Percentiles rank a stretch among this genome's conserved stretches.
Conservation (phyloP, 2,113 vertebrate species). For the Diadophis punctatus region DNA sequence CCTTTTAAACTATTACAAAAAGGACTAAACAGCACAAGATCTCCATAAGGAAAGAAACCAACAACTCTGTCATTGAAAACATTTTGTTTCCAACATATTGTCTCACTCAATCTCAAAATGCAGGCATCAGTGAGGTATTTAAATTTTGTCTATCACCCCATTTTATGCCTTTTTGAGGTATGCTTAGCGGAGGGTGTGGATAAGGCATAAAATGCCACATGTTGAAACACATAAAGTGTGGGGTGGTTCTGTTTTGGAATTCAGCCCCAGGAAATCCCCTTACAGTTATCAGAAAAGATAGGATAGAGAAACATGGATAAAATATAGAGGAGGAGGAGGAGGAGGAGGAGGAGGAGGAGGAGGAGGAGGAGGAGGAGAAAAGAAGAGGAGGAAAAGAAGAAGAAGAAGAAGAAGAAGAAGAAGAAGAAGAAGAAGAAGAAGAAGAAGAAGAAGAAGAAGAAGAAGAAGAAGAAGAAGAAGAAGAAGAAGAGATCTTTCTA, state of each 20-base stretch:
- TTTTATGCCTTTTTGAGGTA: background rate
- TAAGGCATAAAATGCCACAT: background rate
- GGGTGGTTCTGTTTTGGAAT: background rate
- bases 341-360: background rate
- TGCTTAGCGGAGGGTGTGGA: background rate
- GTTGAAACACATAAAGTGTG: background rate
- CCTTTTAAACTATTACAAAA: background rate
- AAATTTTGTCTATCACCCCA: background rate
- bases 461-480: no score
- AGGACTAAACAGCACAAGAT: background rate
- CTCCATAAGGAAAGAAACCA: background rate
- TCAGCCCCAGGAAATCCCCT: background rate
- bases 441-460: no score
- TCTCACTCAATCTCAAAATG: background rate
- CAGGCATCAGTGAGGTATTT: background rate
- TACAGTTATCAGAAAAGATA: background rate
- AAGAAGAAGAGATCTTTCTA: background rate
- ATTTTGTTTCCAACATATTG: background rate
- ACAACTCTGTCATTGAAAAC: background rate
- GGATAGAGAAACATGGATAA: background rate
- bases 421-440: no score
- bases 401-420: no score
- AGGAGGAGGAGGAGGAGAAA: no score
- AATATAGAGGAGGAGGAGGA: background rate
- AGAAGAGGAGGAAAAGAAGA: no score